phyloP scores from a whole-genome alignment of 30 jellyfish, hydroid and myxozoan genomes.

The Aurelia coerulea region DNA sequence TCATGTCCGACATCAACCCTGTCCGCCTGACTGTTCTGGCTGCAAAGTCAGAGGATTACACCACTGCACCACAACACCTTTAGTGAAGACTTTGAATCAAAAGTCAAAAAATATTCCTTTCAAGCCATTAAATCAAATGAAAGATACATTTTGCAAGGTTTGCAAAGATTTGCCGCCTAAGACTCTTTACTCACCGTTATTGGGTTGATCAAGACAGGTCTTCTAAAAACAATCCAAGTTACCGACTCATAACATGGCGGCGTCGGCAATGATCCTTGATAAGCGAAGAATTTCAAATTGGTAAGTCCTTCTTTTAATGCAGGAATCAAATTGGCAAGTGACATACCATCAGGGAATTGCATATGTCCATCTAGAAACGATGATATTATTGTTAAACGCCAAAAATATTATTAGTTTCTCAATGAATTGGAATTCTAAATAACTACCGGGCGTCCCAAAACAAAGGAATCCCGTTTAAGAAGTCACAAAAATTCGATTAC shows the following conservation, averaged over 20 bases:
- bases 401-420: not conserved
- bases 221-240: slow-evolving; percentile 87
- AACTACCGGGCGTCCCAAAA: too few species aligned
- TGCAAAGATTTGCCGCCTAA: too few species aligned
- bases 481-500: too few species aligned
- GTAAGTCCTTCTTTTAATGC: slow-evolving; percentile 73
- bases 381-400: not conserved
- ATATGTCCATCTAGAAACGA: slow-evolving; percentile 3
- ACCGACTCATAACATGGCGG: slow-evolving; percentile 98
- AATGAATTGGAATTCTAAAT: not conserved
- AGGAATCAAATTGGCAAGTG: slow-evolving; percentile 75
- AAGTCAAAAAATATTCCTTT: too few species aligned
- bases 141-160: too few species aligned
- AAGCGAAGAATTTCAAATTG: slow-evolving; percentile 71
- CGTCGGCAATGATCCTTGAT: slow-evolving; percentile 96
- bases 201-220: slow-evolving; percentile 77
- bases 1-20: too few species aligned
- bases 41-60: too few species aligned
- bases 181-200: slow-evolving; percentile 49
- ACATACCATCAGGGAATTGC: slow-evolving; percentile 77
- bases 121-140: too few species aligned
- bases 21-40: too few species aligned
- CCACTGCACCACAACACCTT: too few species aligned
- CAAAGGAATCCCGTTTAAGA: too few species aligned
- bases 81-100: too few species aligned